Base-by-base conservation (phyloP, 2,797 vertebrate genomes). In the Meda fulgida region DNA sequence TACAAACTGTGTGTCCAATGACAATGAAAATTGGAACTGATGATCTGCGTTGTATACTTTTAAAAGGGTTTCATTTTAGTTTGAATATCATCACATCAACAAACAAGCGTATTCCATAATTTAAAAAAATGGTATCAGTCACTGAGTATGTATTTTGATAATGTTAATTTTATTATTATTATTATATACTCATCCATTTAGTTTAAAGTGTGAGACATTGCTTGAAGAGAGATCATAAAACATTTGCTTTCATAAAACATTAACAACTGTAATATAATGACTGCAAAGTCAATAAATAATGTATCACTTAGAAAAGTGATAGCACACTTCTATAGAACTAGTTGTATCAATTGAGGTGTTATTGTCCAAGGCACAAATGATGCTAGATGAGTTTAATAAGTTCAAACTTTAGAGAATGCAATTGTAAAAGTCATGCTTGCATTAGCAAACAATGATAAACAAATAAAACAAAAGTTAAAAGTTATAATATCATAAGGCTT, bases 21-120 rank as follows among this genome's bases (percentile, higher is more conserved):
- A 63, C n/a, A 63, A 19, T 60, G 23, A 40, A 58, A 40, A 58
- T 36, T 7, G 29, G 18, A 21, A 34, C 9, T 34, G 72, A 36
- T 63, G 3, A 78, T 29, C n/a, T 43, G n/a, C 21, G 0, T 19
- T 43, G 16, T 19, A 43, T 29, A 43, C 8, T 60, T 18, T 78
- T 43, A 43, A 63, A 78, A 78, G 10, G 38, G n/a, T 63, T 78
- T 38, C 16, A n/a, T 76, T 55, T 76, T 75, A 53, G 9, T 53
- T 53, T 13, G 29, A 51, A 31, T 75, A 40, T 34, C 9, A 21
- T 51, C n/a, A n/a, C n/a, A n/a, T n/a, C n/a, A n/a, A 53, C 48
- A 55, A 55, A 76, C 31, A 38, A 55, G 19, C 38, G 73, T 55
- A 36, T 76, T 34, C 7, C 4, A 36, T 73, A 26, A 29, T 19